Base-by-base conservation (phyloP, 2,113 vertebrate genomes). In the Chascanopsetta lugubris region DNA sequence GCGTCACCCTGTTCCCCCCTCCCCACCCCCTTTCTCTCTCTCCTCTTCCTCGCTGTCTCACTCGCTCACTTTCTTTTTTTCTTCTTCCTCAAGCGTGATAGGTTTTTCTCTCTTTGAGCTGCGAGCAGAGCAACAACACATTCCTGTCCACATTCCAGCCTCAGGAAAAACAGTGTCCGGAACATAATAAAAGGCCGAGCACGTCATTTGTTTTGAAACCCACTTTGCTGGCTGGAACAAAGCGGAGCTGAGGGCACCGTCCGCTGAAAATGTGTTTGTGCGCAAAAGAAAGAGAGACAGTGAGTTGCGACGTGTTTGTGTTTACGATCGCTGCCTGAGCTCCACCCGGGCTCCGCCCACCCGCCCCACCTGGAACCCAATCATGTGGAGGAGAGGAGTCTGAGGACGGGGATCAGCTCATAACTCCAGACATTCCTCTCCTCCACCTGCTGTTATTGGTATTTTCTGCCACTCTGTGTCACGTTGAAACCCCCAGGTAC, bases 111-210 rank as follows among this genome's bases (percentile, higher is more conserved):
- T 69, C 84, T 85, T 69, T 75, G 83, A 89, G 86, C 66, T n/a
- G 9, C 79, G 64, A 66, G 70, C 84, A 87, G 89, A 83, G 82
- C 85, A 89, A 90, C 84, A 90, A 90, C 89, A 90, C 89, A 89
- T 90, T 90, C 89, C 89, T 90, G 82, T 82, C 79, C 79, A 27
- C 89, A 90, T 90, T 89, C 89, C 89, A 85, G 86, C 85, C 86
- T 78, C 77, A 77, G 88, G 86, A 87, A 89, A 91, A 91, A 89
- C 88, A 85, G 80, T 86, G 89, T 87, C 86, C 89, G 75, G 88
- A 91, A 89, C 89, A 89, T 85, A 91, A 88, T 89, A 91, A 89
- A 89, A 85, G 84, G 74, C 85, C 85, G 65, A 80, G 79, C 84
- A 84, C 83, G 88, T 89, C 84, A 87, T 90, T 84, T 90, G 85